phyloP scores from a whole-genome alignment of 2,888 invertebrate species.

The Globia sparganii region DNA sequence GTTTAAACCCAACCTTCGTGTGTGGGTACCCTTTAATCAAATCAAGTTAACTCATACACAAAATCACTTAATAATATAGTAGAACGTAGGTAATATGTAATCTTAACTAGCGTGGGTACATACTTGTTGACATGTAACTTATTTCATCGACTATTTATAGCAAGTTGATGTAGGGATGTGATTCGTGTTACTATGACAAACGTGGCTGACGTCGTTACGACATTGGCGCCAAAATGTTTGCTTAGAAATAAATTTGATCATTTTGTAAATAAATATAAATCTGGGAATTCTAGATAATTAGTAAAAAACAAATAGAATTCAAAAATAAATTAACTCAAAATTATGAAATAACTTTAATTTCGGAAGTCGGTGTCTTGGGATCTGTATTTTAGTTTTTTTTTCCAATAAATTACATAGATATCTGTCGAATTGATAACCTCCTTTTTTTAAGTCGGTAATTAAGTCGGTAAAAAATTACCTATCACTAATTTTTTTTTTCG shows the following conservation, averaged over 20 bases:
- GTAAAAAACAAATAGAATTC: no score
- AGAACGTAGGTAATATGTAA: conserved; percentile 41
- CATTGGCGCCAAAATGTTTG: conserved; percentile 52
- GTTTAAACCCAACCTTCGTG: conserved; percentile 54
- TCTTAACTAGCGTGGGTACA: conserved; percentile 40
- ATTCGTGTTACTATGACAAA: conserved; percentile 51
- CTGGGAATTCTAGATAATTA: not conserved
- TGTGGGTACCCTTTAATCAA: conserved; percentile 50
- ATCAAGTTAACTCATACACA: conserved; percentile 49
- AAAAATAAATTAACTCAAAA: no score
- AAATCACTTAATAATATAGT: conserved; percentile 61
- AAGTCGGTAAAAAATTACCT: no score
- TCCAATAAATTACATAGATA: no score
- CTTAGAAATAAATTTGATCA: conserved; percentile 4
- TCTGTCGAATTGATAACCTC: no score
- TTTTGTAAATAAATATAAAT: conserved; percentile 4
- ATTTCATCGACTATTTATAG: conserved; percentile 57
- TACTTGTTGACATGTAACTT: conserved; percentile 47
- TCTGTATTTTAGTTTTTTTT: no score
- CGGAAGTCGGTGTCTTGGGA: no score
- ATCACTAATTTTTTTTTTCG: not conserved
- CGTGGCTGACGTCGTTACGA: conserved; percentile 23
- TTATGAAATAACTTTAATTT: no score
- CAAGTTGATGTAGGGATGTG: conserved; percentile 43
- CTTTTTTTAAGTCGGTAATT: no score